Base-by-base conservation (phyloP, 2,113 vertebrate species). In the Mustela nigripes region DNA sequence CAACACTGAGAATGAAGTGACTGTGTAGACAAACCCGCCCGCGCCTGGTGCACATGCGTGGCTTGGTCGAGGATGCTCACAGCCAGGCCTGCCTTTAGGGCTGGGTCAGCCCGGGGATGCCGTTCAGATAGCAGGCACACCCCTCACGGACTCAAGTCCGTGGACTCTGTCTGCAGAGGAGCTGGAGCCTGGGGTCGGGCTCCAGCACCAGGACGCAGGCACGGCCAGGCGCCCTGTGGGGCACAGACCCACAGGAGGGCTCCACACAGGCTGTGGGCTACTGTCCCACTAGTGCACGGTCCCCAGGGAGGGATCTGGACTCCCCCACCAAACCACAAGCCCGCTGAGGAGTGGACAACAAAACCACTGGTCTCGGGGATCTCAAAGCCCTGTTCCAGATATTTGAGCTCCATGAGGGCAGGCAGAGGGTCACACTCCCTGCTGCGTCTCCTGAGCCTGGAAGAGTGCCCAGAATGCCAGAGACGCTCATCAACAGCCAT, bases 21-120 rank as follows among this genome's bases (percentile, higher is more conserved):
- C 4, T 1, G 53, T 0, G 79, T 0, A 48, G n/a, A 1, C 1
- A 0, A 9, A 3, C 39, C 14, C 7, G 58, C 26, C 1, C 0
- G 6, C 0, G 33, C 45, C 80, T 1, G n/a, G 42, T 0, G 18
- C 28, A 7, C 21, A 0, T 0, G 8, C 3, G 19, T 5, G 0
- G 62, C 50, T 71, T 15, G 2, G 0, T 1, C 2, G 14, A 31
- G 8, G 10, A 14, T 0, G 56, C 53, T 3, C 53, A 8, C 1
- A 3, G 21, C 50, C 73, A 21, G 0, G 0, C 31, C n/a, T 26
- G 39, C 39, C 39, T 18, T 50, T 4, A 28, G 18, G 21, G 74
- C 19, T 4, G 7, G 50, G 8, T 31, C 0, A 14, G 79, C 9
- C 5, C 15, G 12, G n/a, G 53, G 14, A 26, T 3, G 1, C 5